Base-by-base conservation (phyloP, 1,140 invertebrate genomes). In the Nasonia giraulti region DNA sequence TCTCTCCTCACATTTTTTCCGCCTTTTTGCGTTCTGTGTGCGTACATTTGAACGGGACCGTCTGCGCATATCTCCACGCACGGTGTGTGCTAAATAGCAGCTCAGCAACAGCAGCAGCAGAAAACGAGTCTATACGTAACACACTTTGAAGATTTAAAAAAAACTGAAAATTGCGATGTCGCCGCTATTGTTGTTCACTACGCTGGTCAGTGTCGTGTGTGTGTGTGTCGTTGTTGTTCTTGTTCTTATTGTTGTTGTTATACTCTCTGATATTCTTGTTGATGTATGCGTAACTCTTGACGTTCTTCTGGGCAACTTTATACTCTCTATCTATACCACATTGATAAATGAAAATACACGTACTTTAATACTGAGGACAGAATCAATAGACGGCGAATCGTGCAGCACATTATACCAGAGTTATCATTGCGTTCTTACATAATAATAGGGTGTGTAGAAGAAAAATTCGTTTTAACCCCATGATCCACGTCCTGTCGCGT, bases 121-220 rank as follows among this genome's bases (percentile, higher is more conserved):
- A 62, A 62, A 62, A 62, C 55, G 33, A 20, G 17, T 5, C 4
- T 20, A 62, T n/a, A 62, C 47, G 8, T 17, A 50, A 50, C 12
- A 62, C 20, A 62, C 55, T 7, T 62, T 62, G 55, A 62, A n/a
- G 55, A 71, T 71, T 71, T 14, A 12, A 71, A 71, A 82, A 37
- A 5, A 37, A 37, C 33, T 4, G 2, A 50, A 74, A 10, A 74
- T 44, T 77, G 87, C 88, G 84, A 88, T 87, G 87, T 88, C 86
- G 84, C 88, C 88, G 88, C 88, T 89, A 88, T 88, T 89, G 87
- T 91, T 91, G 89, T 82, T 82, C 62, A 55, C 47, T 85, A 87
- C 87, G 91, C 89, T 92, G 87, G 89, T 91, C 91, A 92, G 92
- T 93, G 91, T 93, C 90, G 90, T 92, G 89, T 91, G 91, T 87